Evolutionary conservation across 2,797 vertebrate genomes (phyloP).

Genomic region (Echiichthys vipera): DNA sequence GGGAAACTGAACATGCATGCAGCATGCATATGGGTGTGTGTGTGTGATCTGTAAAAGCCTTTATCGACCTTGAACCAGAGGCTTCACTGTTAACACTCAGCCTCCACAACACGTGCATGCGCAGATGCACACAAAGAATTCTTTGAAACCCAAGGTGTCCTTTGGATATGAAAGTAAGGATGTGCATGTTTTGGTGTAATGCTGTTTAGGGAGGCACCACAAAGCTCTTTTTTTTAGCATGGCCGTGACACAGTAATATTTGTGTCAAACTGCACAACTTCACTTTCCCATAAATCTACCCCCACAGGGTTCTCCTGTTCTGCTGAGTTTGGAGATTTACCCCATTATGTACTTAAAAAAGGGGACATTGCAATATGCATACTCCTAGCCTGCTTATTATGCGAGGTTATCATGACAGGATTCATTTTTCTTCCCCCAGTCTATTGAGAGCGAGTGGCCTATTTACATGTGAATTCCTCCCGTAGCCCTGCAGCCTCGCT

Average conservation of each 20-base stretch:
- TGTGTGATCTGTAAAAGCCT: neutral
- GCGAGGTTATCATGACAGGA: constrained; percentile 76
- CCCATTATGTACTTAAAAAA: constrained; percentile 57
- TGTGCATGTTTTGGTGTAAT: neutral
- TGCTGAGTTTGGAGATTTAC: constrained; percentile 61
- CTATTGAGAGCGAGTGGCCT: constrained; percentile 72
- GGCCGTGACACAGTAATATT: constrained; percentile 27
- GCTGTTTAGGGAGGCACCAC: neutral
- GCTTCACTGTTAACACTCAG: neutral
- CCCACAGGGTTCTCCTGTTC: constrained; percentile 40
- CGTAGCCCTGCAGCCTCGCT: constrained; percentile 64
- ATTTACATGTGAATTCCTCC: constrained; percentile 87
- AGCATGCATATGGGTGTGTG: neutral
- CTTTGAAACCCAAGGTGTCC: neutral
- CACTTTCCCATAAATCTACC: constrained; percentile 44
- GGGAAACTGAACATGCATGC: no score
- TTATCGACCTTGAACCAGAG: constrained; percentile 15
- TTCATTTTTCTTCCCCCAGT: constrained; percentile 74
- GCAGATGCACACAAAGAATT: neutral
- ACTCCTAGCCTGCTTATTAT: constrained; percentile 61
- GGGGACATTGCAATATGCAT: constrained; percentile 51
- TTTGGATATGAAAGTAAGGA: neutral
- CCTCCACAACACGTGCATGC: neutral
- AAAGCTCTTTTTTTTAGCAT: constrained; percentile 3
- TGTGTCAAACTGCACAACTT: constrained; percentile 33